Percentiles rank a stretch among this genome's conserved stretches.
phyloP scores from a whole-genome alignment of 2,888 invertebrate species.

The Tipula lateralis region DNA sequence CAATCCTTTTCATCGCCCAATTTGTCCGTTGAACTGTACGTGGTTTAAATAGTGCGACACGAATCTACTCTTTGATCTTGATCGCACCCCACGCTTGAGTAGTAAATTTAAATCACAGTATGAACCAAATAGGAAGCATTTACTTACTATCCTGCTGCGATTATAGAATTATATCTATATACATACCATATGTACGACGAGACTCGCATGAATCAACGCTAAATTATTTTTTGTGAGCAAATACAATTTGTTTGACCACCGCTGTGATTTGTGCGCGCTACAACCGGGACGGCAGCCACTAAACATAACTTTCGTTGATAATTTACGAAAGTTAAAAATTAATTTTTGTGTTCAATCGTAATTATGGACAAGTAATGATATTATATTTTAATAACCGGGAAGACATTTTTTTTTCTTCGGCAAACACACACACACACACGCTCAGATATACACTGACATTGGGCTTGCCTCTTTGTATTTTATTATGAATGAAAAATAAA shows the following conservation, averaged over 20 bases:
- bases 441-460: too few species aligned
- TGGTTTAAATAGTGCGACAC: neutral
- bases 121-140: neutral
- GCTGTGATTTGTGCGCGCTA: neutral
- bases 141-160: neutral
- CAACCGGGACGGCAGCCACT: neutral
- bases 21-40: neutral
- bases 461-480: neutral
- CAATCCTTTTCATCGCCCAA: neutral
- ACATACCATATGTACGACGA: neutral
- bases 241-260: neutral
- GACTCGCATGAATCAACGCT: neutral
- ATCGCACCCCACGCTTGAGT: neutral
- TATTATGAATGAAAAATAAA: neutral
- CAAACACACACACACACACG: too few species aligned
- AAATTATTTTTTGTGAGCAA: neutral
- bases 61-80: neutral
- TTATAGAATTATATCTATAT: neutral
- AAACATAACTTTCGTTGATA: neutral
- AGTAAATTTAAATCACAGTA: neutral
- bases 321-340: neutral
- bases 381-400: neutral
- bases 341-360: neutral
- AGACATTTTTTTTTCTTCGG: neutral
- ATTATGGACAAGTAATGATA: neutral